phyloP scores from a whole-genome alignment of 2,113 vertebrate species.

The Cepphus grylle region DNA sequence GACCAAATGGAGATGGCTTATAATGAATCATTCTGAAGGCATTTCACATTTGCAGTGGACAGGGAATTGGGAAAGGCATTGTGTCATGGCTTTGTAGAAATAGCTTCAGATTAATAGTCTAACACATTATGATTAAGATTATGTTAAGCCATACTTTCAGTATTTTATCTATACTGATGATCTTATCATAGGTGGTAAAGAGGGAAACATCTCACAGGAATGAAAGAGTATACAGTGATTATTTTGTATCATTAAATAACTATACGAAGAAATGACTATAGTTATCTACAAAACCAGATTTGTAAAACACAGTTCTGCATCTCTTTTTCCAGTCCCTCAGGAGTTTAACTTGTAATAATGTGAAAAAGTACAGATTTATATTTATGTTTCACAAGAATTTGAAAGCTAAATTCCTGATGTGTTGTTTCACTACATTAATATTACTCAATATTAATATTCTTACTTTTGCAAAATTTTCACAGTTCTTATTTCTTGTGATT shows the following conservation, averaged over 20 bases:
- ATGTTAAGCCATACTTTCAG: not conserved
- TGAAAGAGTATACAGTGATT: not conserved
- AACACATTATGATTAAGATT: not conserved
- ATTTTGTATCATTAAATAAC: not conserved
- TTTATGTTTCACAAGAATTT: not conserved
- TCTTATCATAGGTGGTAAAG: not conserved
- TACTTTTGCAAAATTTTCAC: not conserved
- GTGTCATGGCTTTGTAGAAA: not conserved
- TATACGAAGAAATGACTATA: not conserved
- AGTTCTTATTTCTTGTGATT: not conserved
- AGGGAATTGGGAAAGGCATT: not conserved
- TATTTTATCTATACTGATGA: not conserved
- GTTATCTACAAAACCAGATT: not conserved
- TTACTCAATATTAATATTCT: not conserved
- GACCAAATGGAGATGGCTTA: not conserved
- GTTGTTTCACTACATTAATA: not conserved
- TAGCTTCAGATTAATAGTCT: not conserved
- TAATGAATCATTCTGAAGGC: not conserved
- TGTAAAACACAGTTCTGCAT: rapidly evolving
- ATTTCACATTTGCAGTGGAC: not conserved
- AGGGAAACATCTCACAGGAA: not conserved
- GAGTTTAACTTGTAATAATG: not conserved
- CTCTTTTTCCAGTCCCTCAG: not conserved
- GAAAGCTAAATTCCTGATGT: not conserved
- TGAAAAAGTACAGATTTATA: not conserved